These are phyloP conservation scores for Sarcophaga bullata DNA, from an alignment of 1,140 invertebrate species.

Conservation along the genomic window DNA sequence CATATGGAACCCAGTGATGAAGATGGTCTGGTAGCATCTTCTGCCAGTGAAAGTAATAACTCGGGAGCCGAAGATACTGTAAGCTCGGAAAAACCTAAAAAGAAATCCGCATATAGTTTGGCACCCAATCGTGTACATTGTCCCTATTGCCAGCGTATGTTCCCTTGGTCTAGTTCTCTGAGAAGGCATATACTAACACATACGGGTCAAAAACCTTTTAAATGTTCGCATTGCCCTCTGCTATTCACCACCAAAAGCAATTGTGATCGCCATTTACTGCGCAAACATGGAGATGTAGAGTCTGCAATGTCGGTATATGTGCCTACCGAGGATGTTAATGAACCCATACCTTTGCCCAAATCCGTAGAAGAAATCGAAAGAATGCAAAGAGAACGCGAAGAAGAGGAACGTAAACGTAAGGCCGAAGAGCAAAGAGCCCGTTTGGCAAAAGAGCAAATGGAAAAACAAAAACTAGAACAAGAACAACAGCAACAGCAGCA, in stretches of 20 bases:
- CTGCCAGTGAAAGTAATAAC: conserved; percentile 80
- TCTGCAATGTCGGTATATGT: conserved; percentile 63
- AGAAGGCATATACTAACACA: conserved; percentile 92
- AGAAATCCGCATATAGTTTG: conserved; percentile 94
- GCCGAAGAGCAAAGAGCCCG: conserved; percentile 48
- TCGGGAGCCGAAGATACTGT: conserved; percentile 80
- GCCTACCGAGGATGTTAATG: conserved; percentile 63
- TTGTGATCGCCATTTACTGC: conserved; percentile 90
- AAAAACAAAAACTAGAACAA: conserved; percentile 40
- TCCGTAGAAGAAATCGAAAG: conserved; percentile 63
- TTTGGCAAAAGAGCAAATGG: conserved; percentile 44
- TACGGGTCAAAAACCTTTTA: conserved; percentile 95
- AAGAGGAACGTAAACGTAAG: conserved; percentile 48
- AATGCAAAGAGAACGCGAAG: conserved; percentile 57
- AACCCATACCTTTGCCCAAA: conserved; percentile 63
- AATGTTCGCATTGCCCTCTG: conserved; percentile 90
- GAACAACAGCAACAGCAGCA: conserved; percentile 47
- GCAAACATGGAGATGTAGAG: conserved; percentile 80
- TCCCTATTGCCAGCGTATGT: conserved; percentile 90
- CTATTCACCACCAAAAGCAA: conserved; percentile 97
- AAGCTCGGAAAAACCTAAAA: conserved; percentile 68
- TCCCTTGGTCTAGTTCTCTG: conserved; percentile 95
- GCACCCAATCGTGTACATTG: conserved; percentile 93
- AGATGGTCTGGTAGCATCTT: conserved; percentile 77
- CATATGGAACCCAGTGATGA: conserved; percentile 73